Base-by-base conservation (phyloP, 2,113 vertebrate genomes). In the Pelecanoides urinatrix region DNA sequence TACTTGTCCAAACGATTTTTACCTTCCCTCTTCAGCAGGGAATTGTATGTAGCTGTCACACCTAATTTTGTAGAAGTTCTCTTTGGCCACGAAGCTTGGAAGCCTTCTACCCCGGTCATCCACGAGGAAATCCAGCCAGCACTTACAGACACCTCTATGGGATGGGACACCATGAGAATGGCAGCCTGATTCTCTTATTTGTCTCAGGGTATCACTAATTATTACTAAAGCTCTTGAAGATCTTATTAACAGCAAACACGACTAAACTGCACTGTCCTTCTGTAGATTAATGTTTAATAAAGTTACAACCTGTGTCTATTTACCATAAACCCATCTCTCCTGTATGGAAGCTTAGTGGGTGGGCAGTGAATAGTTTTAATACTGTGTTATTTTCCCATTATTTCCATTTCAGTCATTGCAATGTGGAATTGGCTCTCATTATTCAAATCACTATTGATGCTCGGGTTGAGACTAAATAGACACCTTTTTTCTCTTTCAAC, bases 401-500 rank as follows among this genome's bases (percentile, higher is more conserved):
- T 92, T 94, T 96, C 27, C 30, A 68, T 93, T 90, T 94, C 90
- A 92, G 93, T 86, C 86, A 81, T 30, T 84, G 79, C 55, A 92
- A 47, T 34, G 45, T 66, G 50, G 82, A 96, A 95, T 44, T 71
- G 49, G 52, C 73, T 95, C 65, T 81, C 52, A 74, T 90, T 84
- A 82, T 68, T 76, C 9, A 12, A 95, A 66, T 50, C 7, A 1
- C 16, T 70, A 76, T 6, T 68, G 77, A 81, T 78, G 65, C 53
- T 92, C 52, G 52, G 55, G 27, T 38, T 71, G 38, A 95, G 84
- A 68, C 66, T 52, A 73, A 82, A 15, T 25, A 91, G 45, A 71
- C 10, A 4, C n/a, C 20, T 75, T 94, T 84, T 75, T 76, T 89
- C 36, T 73, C 21, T 7, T 93, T 86, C 74, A 90, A 67, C n/a